phyloP scores from a whole-genome alignment of 2,888 invertebrate genomes.

The Tortricodes alternella region DNA sequence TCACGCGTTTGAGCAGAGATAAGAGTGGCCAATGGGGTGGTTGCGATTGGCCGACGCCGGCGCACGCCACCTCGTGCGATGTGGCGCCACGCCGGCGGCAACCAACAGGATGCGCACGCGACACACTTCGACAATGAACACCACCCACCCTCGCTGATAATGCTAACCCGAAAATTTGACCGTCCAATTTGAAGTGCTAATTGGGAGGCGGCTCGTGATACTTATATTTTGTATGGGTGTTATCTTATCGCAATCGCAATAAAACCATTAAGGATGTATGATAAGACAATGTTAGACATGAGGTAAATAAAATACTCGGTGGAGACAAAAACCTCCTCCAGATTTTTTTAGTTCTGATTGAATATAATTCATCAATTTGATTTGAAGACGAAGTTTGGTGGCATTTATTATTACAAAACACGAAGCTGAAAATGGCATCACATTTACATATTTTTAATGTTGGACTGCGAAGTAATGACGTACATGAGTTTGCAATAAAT shows the following conservation, averaged over 20 bases:
- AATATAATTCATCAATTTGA: not conserved
- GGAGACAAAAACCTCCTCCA: no score
- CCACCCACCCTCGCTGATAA: slow-evolving; percentile 18
- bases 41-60: slow-evolving; percentile 45
- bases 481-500: no score
- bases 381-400: not conserved
- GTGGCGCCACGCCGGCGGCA: slow-evolving; percentile 58
- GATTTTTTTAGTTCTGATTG: not conserved
- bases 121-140: slow-evolving; percentile 23
- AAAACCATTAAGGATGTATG: not conserved
- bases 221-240: not conserved
- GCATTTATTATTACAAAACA: not conserved
- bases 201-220: not conserved
- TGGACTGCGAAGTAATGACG: no score
- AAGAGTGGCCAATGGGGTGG: slow-evolving; percentile 72
- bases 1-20: slow-evolving; percentile 67
- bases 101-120: slow-evolving; percentile 69
- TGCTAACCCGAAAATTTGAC: not conserved
- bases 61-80: slow-evolving; percentile 71
- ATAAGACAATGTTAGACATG: not conserved
- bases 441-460: no score
- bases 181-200: slow-evolving; percentile 7
- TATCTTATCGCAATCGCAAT: slow-evolving; percentile 9
- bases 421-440: no score
- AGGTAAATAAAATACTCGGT: not conserved